These are phyloP conservation scores for Lathamus discolor DNA, from an alignment of 2,113 vertebrate species.

Conservation along the genomic window DNA sequence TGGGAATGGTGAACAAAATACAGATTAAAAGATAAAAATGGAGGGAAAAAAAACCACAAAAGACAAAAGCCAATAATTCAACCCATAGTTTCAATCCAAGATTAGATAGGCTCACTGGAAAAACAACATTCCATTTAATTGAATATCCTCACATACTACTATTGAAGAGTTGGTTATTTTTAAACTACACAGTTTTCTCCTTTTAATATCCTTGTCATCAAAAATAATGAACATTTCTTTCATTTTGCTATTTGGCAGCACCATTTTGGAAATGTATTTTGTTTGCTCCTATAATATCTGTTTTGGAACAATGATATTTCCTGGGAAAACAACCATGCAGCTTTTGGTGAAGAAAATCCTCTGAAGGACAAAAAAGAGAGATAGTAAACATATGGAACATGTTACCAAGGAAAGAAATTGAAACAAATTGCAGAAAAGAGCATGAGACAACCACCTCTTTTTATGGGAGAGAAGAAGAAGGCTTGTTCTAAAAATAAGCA, in stretches of 20 bases:
- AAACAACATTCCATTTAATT: not conserved
- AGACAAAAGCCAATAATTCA: not conserved
- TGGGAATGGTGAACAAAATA: not conserved
- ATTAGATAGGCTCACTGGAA: not conserved
- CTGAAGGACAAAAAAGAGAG: not conserved
- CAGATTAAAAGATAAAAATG: not conserved
- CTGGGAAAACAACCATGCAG: conserved; percentile 6
- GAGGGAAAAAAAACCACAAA: not conserved
- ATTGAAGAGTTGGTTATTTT: not conserved
- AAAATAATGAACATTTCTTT: conserved; percentile 39
- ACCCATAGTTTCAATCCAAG: not conserved
- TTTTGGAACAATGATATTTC: conserved; percentile 33
- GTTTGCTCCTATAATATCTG: conserved; percentile 7
- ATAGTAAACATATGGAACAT: conserved; percentile 56
- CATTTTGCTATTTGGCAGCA: conserved; percentile 7
- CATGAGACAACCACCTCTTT: conserved; percentile 32
- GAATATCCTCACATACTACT: not conserved
- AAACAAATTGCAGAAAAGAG: conserved; percentile 52
- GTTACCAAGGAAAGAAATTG: conserved; percentile 30
- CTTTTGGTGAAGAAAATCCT: not conserved
- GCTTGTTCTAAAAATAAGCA: not conserved
- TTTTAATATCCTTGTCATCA: conserved; percentile 2
- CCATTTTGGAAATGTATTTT: conserved; percentile 25
- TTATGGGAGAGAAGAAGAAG: not conserved
- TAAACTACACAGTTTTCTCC: not conserved